Percentiles rank a stretch among this genome's conserved stretches.
phyloP scores from a whole-genome alignment of 2,113 vertebrate genomes.

The Marmota flaviventris region DNA sequence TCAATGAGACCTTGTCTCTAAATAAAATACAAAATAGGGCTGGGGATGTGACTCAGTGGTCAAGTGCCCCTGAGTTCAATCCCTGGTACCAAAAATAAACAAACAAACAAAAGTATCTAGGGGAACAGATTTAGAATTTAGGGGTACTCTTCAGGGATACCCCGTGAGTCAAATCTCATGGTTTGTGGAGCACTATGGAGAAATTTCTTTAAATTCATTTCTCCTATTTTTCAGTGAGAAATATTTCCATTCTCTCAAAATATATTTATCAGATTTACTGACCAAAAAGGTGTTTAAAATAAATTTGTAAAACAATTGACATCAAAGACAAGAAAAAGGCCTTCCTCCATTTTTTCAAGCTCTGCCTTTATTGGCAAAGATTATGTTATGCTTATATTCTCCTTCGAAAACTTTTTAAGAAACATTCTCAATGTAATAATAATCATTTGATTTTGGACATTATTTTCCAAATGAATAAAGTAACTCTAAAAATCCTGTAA shows the following conservation, averaged over 20 bases:
- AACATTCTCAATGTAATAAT: constrained; percentile 53
- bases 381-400: background rate
- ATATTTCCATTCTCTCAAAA: constrained; percentile 69
- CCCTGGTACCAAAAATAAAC: too few species aligned
- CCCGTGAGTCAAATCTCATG: background rate
- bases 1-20: too few species aligned
- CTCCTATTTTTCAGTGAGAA: constrained; percentile 59
- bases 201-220: constrained; percentile 41
- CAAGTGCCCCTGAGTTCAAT: too few species aligned
- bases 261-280: constrained; percentile 36
- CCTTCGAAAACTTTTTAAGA: constrained; percentile 31
- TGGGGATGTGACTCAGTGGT: too few species aligned
- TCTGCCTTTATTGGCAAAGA: constrained; percentile 20
- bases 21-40: too few species aligned
- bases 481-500: background rate
- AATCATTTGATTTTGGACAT: background rate
- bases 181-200: background rate
- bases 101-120: background rate
- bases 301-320: constrained; percentile 57
- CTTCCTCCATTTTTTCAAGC: background rate
- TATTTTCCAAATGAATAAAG: constrained; percentile 53
- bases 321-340: background rate
- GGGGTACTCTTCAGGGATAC: background rate
- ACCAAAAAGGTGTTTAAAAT: constrained; percentile 54
- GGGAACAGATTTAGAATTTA: background rate